phyloP scores from a whole-genome alignment of 2,888 invertebrate genomes.

The Conistra vaccinii region DNA sequence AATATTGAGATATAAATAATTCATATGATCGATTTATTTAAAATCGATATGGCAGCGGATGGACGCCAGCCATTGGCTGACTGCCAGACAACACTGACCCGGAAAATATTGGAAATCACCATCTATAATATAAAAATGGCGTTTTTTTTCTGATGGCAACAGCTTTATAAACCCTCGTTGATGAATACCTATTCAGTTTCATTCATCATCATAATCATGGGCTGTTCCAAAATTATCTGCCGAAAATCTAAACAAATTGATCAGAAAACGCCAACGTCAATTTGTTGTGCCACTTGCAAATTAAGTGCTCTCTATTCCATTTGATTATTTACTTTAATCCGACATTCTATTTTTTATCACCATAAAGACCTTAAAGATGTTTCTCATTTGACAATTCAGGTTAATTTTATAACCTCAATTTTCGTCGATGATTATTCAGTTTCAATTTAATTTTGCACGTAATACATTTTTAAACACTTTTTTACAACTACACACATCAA shows the following conservation, averaged over 20 bases:
- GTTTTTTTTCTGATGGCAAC: background rate
- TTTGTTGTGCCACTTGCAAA: background rate
- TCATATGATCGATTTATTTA: slow-evolving; percentile 62
- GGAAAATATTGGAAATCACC: slow-evolving; percentile 40
- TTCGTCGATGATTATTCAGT: background rate
- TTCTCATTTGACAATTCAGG: background rate
- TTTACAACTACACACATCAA: too few species aligned
- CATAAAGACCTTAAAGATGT: background rate
- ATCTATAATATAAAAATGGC: slow-evolving; percentile 38
- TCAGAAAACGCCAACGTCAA: background rate
- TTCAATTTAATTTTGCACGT: too few species aligned
- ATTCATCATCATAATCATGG: background rate
- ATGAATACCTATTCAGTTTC: background rate
- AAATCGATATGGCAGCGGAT: slow-evolving; percentile 54
- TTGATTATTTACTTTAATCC: background rate
- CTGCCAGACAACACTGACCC: slow-evolving; percentile 51
- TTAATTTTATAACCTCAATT: background rate
- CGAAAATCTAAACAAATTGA: background rate
- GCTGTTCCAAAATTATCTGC: background rate
- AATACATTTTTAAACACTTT: too few species aligned
- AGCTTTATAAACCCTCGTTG: background rate
- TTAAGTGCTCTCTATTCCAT: background rate
- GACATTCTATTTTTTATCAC: background rate
- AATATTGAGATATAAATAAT: slow-evolving; percentile 62
- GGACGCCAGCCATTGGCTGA: slow-evolving; percentile 43